These are phyloP conservation scores for Apolygus lucorum DNA, from an alignment of 1,140 invertebrate genomes.

Conservation along the genomic window DNA sequence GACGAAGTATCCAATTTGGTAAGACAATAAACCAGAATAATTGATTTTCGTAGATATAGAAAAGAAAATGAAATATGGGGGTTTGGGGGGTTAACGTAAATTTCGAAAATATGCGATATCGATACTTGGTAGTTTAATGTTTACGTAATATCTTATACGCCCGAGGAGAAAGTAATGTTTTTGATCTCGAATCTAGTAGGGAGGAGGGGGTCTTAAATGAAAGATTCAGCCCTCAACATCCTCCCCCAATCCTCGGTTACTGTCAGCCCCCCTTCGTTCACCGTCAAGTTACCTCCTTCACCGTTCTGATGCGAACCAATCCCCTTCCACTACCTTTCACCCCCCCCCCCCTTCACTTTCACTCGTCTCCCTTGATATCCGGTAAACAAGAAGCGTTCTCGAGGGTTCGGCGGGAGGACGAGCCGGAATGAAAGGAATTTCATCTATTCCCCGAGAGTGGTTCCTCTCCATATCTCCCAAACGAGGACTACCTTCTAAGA, in stretches of 20 bases:
- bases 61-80: too few species aligned
- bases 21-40: too few species aligned
- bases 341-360: neutral
- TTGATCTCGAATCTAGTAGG: too few species aligned
- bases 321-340: neutral
- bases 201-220: neutral
- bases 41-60: too few species aligned
- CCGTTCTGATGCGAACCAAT: neutral
- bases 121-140: too few species aligned
- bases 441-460: neutral
- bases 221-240: neutral
- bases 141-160: too few species aligned
- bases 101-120: too few species aligned
- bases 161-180: too few species aligned
- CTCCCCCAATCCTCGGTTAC: neutral
- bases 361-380: neutral
- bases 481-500: neutral
- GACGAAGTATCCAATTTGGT: too few species aligned
- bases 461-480: neutral
- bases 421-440: neutral
- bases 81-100: too few species aligned
- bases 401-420: too few species aligned
- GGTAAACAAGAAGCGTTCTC: neutral
- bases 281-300: neutral
- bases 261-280: neutral